Evolutionary conservation across 2,888 invertebrate species (phyloP), one percentile per base, ranked within the genome.

Genomic region (Philereme vetulata): DNA sequence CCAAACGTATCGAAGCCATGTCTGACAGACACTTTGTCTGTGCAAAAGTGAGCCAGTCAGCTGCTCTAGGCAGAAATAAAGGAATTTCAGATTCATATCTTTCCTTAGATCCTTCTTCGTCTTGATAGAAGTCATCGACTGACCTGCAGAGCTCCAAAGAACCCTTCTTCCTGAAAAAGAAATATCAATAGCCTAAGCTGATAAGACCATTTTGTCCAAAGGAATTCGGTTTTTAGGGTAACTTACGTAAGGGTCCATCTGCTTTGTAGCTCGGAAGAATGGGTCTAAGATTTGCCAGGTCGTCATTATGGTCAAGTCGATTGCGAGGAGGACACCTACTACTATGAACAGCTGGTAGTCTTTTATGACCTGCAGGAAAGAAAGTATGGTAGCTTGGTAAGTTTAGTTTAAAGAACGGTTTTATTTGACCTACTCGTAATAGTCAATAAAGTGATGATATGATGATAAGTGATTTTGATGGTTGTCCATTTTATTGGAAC

Each of bases 271-370:
- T 51, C 98, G 92, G 83, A 97, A 98, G 88, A 98, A 98, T 0
- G 98, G 98, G 87, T 99, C 99, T 0, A 98, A 95, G 56, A 98
- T 94, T 83, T 99, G 98, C 99, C 99, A 99, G 1, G 98, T 97
- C 4, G 96, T 97, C 95, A 99, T 97, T 66, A 99, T 98, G 35
- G 96, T 97, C 64, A 98, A 93, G 86, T 99, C 99, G 46, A 99
- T 95, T 61, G 95, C 94, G 64, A 99, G 92, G 50, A 99, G 90
- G 2, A 98, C 96, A 0, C 98, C 98, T 4, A 99, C 98, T 46
- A 99, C 98, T 95, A 99, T 96, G 86, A 99, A 98, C 56, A 99
- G 93, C 86, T 99, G 98, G 89, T 98, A 99, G 85, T 99, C 99
- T 90, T 98, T 98, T 77, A 99, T 99, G 8, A 98, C 98, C 96